Evolutionary conservation across 1,140 invertebrate genomes (phyloP).

Genomic region (Drosophila asahinai): DNA sequence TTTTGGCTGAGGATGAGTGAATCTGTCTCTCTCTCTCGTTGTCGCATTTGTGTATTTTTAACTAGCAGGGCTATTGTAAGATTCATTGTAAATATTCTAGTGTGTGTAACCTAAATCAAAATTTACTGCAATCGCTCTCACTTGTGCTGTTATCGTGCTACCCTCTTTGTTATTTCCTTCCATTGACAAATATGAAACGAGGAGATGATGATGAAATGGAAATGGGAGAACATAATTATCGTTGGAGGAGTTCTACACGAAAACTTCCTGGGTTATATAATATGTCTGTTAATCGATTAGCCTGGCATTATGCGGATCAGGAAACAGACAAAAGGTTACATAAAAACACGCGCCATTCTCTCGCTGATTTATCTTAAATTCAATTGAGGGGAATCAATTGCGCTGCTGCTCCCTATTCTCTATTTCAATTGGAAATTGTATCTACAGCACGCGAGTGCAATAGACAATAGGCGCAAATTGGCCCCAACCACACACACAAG

Average conservation of each 20-base stretch:
- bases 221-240: conserved; percentile 23
- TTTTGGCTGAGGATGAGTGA: conserved; percentile 29
- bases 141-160: conserved; percentile 37
- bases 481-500: conserved; percentile 11
- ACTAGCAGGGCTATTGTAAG: conserved; percentile 26
- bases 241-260: background rate
- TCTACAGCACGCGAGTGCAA: conserved; percentile 44
- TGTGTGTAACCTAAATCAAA: conserved; percentile 38
- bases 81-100: conserved; percentile 22
- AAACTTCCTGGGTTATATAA: conserved; percentile 20
- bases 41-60: conserved; percentile 45
- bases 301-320: conserved; percentile 9
- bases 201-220: conserved; percentile 51
- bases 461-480: conserved; percentile 59
- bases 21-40: conserved; percentile 18
- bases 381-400: conserved; percentile 55
- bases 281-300: conserved; percentile 13
- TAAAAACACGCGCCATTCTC: conserved; percentile 40
- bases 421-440: conserved; percentile 73
- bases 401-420: conserved; percentile 25
- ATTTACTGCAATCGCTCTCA: conserved; percentile 28
- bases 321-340: conserved; percentile 52
- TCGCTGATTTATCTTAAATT: conserved; percentile 37
- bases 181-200: conserved; percentile 27
- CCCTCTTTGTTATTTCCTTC: conserved; percentile 11